These are phyloP conservation scores for Siphamia tubifer DNA, from an alignment of 2,113 vertebrate species.

Conservation along the genomic window DNA sequence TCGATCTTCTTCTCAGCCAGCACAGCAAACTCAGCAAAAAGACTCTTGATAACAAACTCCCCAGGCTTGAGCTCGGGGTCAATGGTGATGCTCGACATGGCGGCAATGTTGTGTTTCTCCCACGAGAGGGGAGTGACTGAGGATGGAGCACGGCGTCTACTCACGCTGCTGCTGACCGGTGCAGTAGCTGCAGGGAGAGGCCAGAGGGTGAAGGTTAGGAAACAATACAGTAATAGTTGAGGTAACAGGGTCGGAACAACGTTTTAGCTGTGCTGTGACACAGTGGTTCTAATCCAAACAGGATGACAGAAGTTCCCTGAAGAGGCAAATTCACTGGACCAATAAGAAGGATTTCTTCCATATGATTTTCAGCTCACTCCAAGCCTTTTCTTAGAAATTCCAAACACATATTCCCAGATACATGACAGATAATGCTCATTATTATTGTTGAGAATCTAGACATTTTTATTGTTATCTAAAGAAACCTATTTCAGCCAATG, in stretches of 20 bases:
- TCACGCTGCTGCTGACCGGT: slow-evolving; percentile 86
- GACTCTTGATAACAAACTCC: slow-evolving; percentile 99
- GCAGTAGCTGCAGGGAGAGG: slow-evolving; percentile 83
- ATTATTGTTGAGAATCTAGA: no score
- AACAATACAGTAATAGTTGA: neutral
- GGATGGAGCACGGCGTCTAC: slow-evolving; percentile 70
- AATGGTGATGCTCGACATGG: slow-evolving; percentile 98
- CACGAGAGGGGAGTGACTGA: slow-evolving; percentile 69
- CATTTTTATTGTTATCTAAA: no score
- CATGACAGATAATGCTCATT: no score
- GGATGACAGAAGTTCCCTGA: slow-evolving; percentile 13
- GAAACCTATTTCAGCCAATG: no score
- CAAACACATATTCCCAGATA: neutral
- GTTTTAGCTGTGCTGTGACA: neutral
- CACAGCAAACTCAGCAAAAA: slow-evolving; percentile 97
- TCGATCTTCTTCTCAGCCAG: slow-evolving; percentile 99
- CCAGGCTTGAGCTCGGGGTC: slow-evolving; percentile 99
- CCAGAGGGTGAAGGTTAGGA: slow-evolving; percentile 31
- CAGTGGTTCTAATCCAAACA: slow-evolving; percentile 10
- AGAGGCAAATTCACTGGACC: slow-evolving; percentile 18
- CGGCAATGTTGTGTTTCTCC: slow-evolving; percentile 72
- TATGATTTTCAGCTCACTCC: neutral
- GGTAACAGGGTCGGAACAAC: slow-evolving; percentile 19
- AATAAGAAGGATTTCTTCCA: neutral
- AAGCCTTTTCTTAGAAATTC: neutral